phyloP scores from a whole-genome alignment of 2,113 vertebrate genomes.

The Murina feae region DNA sequence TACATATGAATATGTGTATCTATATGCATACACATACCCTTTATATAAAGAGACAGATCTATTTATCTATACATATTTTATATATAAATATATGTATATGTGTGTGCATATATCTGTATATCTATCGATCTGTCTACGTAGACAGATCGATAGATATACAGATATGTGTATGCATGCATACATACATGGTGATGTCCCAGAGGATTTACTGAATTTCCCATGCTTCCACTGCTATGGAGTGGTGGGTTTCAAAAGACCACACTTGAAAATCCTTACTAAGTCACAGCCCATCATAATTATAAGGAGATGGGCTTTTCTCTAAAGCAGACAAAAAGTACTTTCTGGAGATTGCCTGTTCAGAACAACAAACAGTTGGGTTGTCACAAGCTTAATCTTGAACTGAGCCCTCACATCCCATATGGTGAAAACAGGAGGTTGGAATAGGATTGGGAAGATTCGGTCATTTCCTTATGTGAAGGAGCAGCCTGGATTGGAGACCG shows the following conservation, averaged over 20 bases:
- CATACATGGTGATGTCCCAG: constrained; percentile 65
- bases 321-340: constrained; percentile 65
- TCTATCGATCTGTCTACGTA: background rate
- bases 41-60: constrained; percentile 74
- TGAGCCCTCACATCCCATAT: constrained; percentile 54
- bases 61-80: constrained; percentile 74
- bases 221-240: constrained; percentile 63
- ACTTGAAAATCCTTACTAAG: constrained; percentile 60
- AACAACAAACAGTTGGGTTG: constrained; percentile 55
- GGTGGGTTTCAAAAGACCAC: constrained; percentile 64
- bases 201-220: constrained; percentile 66
- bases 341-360: constrained; percentile 66
- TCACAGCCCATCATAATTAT: constrained; percentile 45
- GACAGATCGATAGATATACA: background rate
- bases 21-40: constrained; percentile 66
- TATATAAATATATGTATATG: constrained; percentile 33
- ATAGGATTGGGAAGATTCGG: constrained; percentile 2
- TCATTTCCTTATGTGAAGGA: constrained; percentile 31
- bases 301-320: constrained; percentile 56
- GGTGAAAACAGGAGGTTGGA: constrained; percentile 52
- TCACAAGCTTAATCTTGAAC: constrained; percentile 54
- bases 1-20: constrained; percentile 62
- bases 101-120: background rate
- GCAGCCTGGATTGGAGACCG: constrained; percentile 2
- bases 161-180: background rate